Evolutionary conservation across 2,113 vertebrate species (phyloP), one percentile per base, ranked within the genome.

Genomic region (Meles meles): DNA sequence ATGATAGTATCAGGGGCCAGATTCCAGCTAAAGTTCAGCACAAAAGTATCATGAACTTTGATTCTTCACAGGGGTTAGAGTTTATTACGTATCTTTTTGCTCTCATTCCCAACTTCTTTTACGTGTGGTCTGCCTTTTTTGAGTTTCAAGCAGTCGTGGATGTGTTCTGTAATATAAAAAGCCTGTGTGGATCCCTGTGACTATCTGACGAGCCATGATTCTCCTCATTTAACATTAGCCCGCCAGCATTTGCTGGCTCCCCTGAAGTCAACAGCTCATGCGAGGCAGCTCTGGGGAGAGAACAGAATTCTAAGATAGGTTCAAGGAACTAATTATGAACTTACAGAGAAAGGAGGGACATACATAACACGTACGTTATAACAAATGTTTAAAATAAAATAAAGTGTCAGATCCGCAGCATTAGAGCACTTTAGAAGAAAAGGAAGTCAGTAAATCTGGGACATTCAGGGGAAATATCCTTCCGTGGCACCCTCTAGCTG

Each of bases 331-430:
- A 29, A 74, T 15, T 23, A 25, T 3, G 37, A 17, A 79, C 20
- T 5, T 90, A 17, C 59, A 20, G 42, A 52, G 67, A 59, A 39
- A 37, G 14, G 11, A 80, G 0, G 5, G 47, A 2, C 25, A 1
- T 0, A 31, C 42, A 9, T 3, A 52, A 49, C 10, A 39, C 39
- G n/a, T 6, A 23, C 0, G 2, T 67, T 10, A 44, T 1, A 8
- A 80, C 59, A 74, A 77, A 55, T 2, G 1, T n/a, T 91, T 34
- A 31, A 57, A 84, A 17, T 31, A 31, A 65, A 65, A 63, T 10
- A 31, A 59, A 3, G 2, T 11, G 2, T 6, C 11, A 5, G 2
- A 7, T 67, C 27, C 15, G n/a, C 2, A 23, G 63, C 31, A 2
- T 15, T 37, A 6, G 9, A 76, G 42, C 42, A 27, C 2, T 31